Conservation (phyloP, 2,113 vertebrate genomes). For the Colinus virginianus region DNA sequence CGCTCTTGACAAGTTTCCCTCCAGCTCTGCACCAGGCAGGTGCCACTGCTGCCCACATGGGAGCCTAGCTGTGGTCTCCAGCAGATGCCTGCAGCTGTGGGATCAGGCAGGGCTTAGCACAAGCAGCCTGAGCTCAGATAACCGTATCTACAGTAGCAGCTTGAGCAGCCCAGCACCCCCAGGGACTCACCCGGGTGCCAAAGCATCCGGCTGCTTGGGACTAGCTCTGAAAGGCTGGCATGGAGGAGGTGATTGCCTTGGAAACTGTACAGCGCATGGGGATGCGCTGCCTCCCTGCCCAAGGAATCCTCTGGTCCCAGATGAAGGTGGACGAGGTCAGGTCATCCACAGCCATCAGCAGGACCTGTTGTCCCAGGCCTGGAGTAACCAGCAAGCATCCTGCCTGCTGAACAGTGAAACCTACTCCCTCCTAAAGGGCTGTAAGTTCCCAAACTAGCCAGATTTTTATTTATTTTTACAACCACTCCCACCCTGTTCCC, state of each 20-base stretch:
- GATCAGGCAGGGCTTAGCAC: not conserved
- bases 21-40: not conserved
- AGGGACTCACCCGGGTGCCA: not conserved
- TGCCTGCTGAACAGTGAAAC: not conserved
- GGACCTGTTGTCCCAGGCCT: not conserved
- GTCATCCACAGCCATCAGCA: not conserved
- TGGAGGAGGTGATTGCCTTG: not conserved
- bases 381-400: not conserved
- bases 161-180: not conserved
- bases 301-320: not conserved
- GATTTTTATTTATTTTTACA: not conserved
- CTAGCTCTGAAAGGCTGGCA: not conserved
- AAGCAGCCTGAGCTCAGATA: not conserved
- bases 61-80: not conserved
- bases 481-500: not conserved
- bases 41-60: not conserved
- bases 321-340: not conserved
- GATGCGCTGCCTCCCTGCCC: not conserved
- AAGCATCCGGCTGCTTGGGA: not conserved
- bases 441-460: fast-evolving
- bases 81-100: not conserved
- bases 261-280: not conserved
- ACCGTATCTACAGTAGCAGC: slow-evolving; percentile 45
- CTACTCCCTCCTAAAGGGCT: not conserved
- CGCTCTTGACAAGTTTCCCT: not conserved